Evolutionary conservation across 2,113 vertebrate species (phyloP).

Genomic region (Ariopsis seemanni): DNA sequence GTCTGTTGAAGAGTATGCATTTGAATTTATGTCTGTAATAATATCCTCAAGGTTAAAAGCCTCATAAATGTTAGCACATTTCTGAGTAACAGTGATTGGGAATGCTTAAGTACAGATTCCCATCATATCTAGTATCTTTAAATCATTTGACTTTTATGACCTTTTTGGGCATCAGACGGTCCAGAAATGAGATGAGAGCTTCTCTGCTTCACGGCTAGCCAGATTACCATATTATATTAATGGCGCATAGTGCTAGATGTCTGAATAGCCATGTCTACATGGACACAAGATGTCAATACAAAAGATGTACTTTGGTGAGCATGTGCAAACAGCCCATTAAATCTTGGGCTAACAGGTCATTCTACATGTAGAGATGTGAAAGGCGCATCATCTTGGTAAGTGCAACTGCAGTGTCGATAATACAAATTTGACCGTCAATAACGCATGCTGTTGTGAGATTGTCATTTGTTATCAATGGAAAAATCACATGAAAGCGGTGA

Average conservation of each 20-base stretch:
- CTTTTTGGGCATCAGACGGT: background rate
- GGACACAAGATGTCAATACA: slow-evolving; percentile 38
- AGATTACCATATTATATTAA: slow-evolving; percentile 26
- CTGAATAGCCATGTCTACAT: slow-evolving; percentile 13
- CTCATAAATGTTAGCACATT: slow-evolving; percentile 33
- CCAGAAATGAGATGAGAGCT: background rate
- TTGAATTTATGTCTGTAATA: slow-evolving; percentile 5
- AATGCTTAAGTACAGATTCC: slow-evolving; percentile 13
- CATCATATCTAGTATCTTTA: slow-evolving; percentile 2
- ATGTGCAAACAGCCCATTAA: slow-evolving; percentile 37
- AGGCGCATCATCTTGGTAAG: slow-evolving; percentile 4
- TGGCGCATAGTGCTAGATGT: background rate
- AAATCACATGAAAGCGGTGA: slow-evolving; percentile 22
- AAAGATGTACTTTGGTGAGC: slow-evolving; percentile 29
- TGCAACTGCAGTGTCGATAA: slow-evolving; percentile 24
- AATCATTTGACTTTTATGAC: slow-evolving; percentile 37
- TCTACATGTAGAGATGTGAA: slow-evolving; percentile 33
- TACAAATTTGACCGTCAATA: slow-evolving; percentile 39
- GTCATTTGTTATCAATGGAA: slow-evolving; percentile 33
- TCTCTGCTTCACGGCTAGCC: background rate
- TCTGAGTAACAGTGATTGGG: slow-evolving; percentile 22
- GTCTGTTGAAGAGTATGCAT: slow-evolving; percentile 4
- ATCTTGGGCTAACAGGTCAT: slow-evolving; percentile 44
- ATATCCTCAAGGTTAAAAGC: slow-evolving; percentile 40
- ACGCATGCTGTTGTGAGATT: slow-evolving; percentile 31